Evolutionary conservation across 2,888 invertebrate genomes (phyloP).

Genomic region (Drosophila kuntzei): DNA sequence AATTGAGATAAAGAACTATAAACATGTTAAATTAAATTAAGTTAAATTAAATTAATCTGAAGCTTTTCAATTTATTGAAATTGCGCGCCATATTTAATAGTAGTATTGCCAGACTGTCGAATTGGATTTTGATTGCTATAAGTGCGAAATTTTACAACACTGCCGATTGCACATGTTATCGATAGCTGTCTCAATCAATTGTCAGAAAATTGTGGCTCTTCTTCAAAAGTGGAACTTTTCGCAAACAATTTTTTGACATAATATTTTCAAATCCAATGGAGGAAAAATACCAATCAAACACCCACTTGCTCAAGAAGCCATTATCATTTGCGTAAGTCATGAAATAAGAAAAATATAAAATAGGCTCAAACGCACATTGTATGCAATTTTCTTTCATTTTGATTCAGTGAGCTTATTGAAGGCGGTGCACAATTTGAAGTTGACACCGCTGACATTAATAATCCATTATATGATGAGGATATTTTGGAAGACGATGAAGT

Average conservation of each 20-base stretch:
- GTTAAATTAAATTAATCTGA: neutral
- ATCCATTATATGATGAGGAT: constrained; percentile 72
- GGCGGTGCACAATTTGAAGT: constrained; percentile 79
- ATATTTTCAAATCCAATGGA: constrained; percentile 27
- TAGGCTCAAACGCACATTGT: neutral
- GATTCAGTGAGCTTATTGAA: constrained; percentile 47
- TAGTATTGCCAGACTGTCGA: neutral
- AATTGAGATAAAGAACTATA: neutral
- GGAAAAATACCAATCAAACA: neutral
- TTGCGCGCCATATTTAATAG: neutral
- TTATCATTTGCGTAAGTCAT: constrained; percentile 55
- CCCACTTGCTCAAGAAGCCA: constrained; percentile 56
- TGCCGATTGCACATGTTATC: constrained; percentile 1
- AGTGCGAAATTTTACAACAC: constrained; percentile 31
- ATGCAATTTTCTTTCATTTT: neutral
- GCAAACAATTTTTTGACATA: neutral
- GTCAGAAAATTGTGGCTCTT: neutral
- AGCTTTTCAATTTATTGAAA: neutral
- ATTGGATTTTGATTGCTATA: neutral
- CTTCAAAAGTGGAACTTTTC: neutral
- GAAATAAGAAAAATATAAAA: neutral
- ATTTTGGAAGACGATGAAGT: constrained; percentile 69
- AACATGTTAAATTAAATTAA: neutral
- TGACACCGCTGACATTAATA: constrained; percentile 67
- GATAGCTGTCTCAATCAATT: neutral